These are phyloP conservation scores for Chloroclystis v-ata DNA, from an alignment of 2,888 invertebrate species.

Conservation along the genomic window DNA sequence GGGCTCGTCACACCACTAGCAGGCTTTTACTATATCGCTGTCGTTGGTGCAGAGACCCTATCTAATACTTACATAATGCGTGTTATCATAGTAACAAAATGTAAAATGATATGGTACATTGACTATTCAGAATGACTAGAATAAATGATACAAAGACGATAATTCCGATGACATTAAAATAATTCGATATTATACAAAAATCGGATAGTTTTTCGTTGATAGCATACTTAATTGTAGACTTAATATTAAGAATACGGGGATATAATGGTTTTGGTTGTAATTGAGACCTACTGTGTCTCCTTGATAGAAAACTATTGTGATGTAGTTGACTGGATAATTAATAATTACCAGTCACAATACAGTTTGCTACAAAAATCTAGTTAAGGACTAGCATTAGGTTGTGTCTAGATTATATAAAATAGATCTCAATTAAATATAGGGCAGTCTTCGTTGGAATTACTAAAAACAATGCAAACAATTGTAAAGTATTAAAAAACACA, in stretches of 20 bases:
- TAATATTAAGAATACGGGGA: conserved; percentile 4
- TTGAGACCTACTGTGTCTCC: neutral
- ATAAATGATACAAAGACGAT: conserved; percentile 28
- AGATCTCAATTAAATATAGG: conserved; percentile 77
- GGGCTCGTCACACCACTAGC: neutral
- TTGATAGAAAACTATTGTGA: neutral
- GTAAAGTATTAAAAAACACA: conserved; percentile 63
- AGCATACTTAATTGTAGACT: conserved; percentile 11
- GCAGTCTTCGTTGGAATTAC: conserved; percentile 77
- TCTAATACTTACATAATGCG: conserved; percentile 52
- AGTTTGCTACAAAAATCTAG: conserved; percentile 49
- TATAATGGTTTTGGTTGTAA: conserved; percentile 1
- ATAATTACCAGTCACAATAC: conserved; percentile 2
- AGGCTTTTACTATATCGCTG: neutral
- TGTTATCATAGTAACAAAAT: conserved; percentile 58
- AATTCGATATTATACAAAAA: conserved; percentile 13
- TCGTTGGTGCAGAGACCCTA: neutral
- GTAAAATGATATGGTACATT: conserved; percentile 76
- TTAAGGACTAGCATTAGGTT: conserved; percentile 68
- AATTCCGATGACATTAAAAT: conserved; percentile 9
- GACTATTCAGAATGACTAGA: conserved; percentile 54
- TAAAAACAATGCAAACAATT: conserved; percentile 68
- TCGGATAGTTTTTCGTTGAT: conserved; percentile 31
- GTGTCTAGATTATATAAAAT: conserved; percentile 76
- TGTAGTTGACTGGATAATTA: conserved; percentile 18